Conservation (phyloP, 2,797 vertebrate species). For the Ictinia mississippiensis region DNA sequence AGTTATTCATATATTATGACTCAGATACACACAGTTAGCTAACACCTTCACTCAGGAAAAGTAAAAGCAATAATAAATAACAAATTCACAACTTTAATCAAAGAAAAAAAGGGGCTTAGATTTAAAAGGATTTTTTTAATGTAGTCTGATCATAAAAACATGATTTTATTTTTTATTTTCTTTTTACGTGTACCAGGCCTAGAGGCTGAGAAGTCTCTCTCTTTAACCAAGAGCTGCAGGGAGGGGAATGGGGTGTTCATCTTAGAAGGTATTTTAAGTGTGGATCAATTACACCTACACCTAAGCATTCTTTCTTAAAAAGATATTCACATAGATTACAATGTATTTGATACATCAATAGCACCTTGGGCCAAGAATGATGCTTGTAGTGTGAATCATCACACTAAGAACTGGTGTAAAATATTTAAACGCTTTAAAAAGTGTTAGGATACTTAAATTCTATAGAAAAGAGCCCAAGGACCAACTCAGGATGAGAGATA, state of each 20-base stretch:
- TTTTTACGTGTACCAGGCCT: neutral
- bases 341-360: neutral
- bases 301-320: neutral
- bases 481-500: neutral
- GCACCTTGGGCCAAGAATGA: neutral
- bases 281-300: neutral
- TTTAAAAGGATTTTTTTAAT: neutral
- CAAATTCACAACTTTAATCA: neutral
- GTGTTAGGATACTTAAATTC: neutral
- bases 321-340: neutral
- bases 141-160: neutral
- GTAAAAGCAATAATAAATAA: neutral
- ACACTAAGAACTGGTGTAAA: neutral
- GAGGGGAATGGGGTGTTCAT: neutral
- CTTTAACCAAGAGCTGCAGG: neutral
- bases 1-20: neutral
- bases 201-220: neutral
- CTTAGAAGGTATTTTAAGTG: neutral
- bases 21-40: neutral
- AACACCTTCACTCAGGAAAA: neutral
- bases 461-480: neutral
- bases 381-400: neutral
- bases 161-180: neutral
- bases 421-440: neutral
- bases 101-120: neutral